Conservation (phyloP, 2,888 invertebrate species). For the Noctua comes region DNA sequence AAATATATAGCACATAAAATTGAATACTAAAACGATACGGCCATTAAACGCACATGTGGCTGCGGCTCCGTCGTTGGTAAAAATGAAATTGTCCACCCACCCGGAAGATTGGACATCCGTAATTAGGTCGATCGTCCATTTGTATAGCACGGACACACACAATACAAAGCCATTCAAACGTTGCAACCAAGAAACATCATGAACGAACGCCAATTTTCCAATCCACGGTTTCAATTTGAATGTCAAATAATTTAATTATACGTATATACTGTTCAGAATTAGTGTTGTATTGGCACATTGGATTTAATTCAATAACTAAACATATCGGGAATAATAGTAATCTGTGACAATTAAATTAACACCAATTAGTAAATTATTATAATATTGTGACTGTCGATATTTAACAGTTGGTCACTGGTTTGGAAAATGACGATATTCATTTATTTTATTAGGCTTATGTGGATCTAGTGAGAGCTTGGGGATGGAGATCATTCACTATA, state of each 20-base stretch:
- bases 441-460: constrained; percentile 95
- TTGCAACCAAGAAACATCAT: constrained; percentile 25
- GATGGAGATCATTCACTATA: constrained; percentile 98
- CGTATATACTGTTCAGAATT: constrained; percentile 1
- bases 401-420: background rate
- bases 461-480: constrained; percentile 96
- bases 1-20: constrained; percentile 36
- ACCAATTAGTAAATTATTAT: background rate
- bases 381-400: background rate
- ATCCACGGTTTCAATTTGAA: constrained; percentile 16
- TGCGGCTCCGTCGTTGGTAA: constrained; percentile 35
- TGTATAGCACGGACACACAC: constrained; percentile 26
- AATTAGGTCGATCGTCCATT: constrained; percentile 60
- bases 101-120: constrained; percentile 68
- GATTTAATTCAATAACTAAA: constrained; percentile 35
- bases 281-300: constrained; percentile 1
- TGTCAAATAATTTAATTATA: background rate
- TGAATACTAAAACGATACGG: constrained; percentile 55
- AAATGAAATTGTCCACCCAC: constrained; percentile 68
- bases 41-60: constrained; percentile 47
- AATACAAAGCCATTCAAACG: constrained; percentile 34
- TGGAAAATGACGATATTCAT: constrained; percentile 7
- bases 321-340: constrained; percentile 10
- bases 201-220: constrained; percentile 30
- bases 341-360: constrained; percentile 23